Evolutionary conservation across 2,113 vertebrate genomes (phyloP), one percentile per base, ranked within the genome.

Genomic region (Nematolebias whitei): DNA sequence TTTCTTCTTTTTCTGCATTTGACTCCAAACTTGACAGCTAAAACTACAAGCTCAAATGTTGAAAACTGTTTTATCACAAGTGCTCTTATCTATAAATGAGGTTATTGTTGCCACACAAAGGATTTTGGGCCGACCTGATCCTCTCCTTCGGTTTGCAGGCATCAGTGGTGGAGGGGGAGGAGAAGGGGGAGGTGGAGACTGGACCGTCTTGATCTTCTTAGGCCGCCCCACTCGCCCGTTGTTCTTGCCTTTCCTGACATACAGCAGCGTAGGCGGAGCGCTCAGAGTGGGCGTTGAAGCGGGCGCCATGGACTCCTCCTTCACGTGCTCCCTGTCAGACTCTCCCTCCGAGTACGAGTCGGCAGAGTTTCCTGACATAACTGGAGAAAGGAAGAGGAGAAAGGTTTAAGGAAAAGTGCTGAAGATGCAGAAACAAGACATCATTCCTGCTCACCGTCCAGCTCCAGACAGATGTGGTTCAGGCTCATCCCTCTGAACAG

Each of bases 311-410:
- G 64, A 40, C 72, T 91, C 90, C 74, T 90, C 90, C 68, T 92
- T 91, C 29, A 78, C 54, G 24, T 74, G 82, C 71, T 93, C 93
- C 20, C 81, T 85, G 2, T 93, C 92, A 2, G 91, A 92, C 13
- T 93, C 92, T 29, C 83, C 89, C 32, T 93, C 92, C 0, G 92
- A 92, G 76, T 82, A 90, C 0, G 92, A 93, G 85, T 93, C 92
- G 12, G 90, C 93, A 24, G 93, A 93, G 86, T 93, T 94, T 67
- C 90, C 92, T 13, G 93, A 94, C 91, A 94, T 90, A n/a, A 94
- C 92, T 93, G 76, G 38, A 53, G 2, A 29, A 47, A 54, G 3
- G 12, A 41, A 43, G 32, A 60, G 48, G 29, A 44, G 39, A 9
- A 18, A 5, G 5, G 4, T 20, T 20, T 29, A 29, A 29, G 26